Conservation (phyloP, 2,113 vertebrate species). For the Patagioenas fasciata region DNA sequence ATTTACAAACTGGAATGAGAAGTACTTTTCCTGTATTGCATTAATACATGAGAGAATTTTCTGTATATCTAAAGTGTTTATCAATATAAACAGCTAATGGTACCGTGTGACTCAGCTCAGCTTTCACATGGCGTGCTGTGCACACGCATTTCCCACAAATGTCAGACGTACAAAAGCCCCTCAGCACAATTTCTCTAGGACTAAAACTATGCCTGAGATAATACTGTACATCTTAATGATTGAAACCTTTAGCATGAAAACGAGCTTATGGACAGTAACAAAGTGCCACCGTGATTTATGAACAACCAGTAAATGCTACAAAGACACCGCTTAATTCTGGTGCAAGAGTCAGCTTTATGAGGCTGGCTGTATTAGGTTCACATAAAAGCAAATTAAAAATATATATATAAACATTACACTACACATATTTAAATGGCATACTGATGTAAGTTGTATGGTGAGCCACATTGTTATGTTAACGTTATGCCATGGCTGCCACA, state of each 20-base stretch:
- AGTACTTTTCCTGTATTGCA: not conserved
- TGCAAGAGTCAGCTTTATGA: conserved; percentile 13
- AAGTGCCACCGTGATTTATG: not conserved
- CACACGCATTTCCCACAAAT: not conserved
- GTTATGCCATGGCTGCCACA: not conserved
- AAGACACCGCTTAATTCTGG: not conserved
- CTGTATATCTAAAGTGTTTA: not conserved
- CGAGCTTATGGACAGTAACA: not conserved
- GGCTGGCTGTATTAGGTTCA: not conserved
- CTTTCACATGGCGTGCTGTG: not conserved
- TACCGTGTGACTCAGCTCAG: not conserved
- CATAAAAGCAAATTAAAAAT: not conserved
- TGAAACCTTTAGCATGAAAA: not conserved
- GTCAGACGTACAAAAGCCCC: not conserved
- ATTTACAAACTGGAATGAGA: not conserved
- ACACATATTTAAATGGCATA: not conserved
- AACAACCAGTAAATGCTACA: not conserved
- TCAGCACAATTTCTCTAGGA: not conserved
- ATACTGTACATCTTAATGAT: not conserved
- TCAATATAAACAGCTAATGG: not conserved
- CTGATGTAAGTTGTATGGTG: not conserved
- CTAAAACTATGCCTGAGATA: not conserved
- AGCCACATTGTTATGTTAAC: not conserved
- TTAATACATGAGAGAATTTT: not conserved
- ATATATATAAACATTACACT: not conserved